Percentiles rank a stretch among this genome's conserved stretches.
These are phyloP conservation scores for Apodemia zela DNA, from an alignment of 2,888 invertebrate species.

Conservation along the genomic window DNA sequence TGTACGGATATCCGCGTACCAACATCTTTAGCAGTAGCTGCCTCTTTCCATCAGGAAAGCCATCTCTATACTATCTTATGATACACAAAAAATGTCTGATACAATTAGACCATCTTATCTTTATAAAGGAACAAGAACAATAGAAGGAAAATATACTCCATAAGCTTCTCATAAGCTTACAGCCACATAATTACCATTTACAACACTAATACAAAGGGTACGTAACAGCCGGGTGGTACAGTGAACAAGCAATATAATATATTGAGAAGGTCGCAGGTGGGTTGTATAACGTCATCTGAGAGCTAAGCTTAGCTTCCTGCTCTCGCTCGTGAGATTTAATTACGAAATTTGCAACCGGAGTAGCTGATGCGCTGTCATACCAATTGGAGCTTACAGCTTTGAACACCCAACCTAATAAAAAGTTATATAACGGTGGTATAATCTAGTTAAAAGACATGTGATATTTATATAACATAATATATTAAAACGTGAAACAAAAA, in stretches of 20 bases:
- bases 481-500: no score
- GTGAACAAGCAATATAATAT: slow-evolving; percentile 5
- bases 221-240: slow-evolving; percentile 2
- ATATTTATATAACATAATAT: no score
- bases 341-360: slow-evolving; percentile 3
- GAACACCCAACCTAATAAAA: neutral
- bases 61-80: no score
- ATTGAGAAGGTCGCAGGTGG: slow-evolving; percentile 4
- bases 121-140: no score
- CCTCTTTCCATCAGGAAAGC: no score
- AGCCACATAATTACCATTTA: neutral
- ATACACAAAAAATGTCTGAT: no score
- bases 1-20: no score
- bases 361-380: slow-evolving; percentile 10
- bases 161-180: neutral
- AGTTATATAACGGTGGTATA: neutral
- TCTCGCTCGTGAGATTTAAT: slow-evolving; percentile 11
- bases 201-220: neutral
- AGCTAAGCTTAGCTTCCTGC: slow-evolving; percentile 4
- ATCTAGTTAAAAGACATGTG: no score
- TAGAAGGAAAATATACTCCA: neutral
- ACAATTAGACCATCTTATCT: no score
- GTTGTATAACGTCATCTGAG: slow-evolving; percentile 9
- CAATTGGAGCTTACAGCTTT: slow-evolving; percentile 3
- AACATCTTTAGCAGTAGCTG: no score